phyloP scores from a whole-genome alignment of 2,797 vertebrate species.

The Salarias fasciatus region DNA sequence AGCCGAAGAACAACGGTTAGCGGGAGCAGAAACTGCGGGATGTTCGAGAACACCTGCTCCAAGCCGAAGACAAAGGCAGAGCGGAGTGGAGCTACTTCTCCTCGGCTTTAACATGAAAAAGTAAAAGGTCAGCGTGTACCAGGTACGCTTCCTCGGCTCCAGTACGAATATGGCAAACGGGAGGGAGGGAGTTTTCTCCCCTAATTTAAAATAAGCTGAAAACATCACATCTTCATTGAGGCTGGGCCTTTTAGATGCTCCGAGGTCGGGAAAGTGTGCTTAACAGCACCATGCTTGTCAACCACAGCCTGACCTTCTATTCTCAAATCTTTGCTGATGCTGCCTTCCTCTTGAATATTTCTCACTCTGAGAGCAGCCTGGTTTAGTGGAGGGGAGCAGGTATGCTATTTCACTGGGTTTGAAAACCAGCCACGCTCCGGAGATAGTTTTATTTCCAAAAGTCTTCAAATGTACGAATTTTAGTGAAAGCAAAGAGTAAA shows the following conservation, averaged over 20 bases:
- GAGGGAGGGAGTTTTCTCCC: background rate
- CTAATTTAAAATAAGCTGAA: background rate
- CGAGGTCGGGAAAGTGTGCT: background rate
- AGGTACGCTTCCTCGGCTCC: background rate
- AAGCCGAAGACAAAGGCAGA: background rate
- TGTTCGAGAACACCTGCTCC: background rate
- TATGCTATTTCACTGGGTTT: constrained; percentile 1
- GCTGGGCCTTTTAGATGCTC: background rate
- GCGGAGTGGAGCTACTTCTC: background rate
- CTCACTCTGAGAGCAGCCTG: background rate
- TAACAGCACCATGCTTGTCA: background rate
- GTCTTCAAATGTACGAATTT: constrained; percentile 16
- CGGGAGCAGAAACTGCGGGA: background rate
- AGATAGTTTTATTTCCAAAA: constrained; percentile 31
- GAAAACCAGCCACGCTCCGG: background rate
- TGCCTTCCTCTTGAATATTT: constrained; percentile 22
- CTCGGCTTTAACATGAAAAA: background rate
- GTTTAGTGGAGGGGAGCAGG: background rate
- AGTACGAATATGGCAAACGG: background rate
- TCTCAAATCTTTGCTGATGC: background rate
- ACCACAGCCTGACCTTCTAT: constrained; percentile 2
- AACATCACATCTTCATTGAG: background rate
- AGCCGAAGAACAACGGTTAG: constrained; percentile 6
- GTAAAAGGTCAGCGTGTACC: background rate
- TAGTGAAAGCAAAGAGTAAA: constrained; percentile 8